phyloP scores from a whole-genome alignment of 2,113 vertebrate genomes.

The Aspidoscelis tigris region DNA sequence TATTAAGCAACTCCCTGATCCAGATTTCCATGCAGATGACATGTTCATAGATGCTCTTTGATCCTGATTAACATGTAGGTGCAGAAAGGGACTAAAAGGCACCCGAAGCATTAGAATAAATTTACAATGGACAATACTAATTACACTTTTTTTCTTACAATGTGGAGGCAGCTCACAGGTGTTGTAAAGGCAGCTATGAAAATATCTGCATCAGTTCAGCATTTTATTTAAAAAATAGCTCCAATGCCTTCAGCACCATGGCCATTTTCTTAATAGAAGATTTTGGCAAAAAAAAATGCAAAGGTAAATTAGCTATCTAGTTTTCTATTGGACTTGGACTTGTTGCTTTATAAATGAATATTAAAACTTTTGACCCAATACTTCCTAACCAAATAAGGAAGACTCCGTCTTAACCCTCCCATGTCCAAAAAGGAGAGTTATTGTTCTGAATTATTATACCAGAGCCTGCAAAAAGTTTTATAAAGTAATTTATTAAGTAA shows the following conservation, averaged over 20 bases:
- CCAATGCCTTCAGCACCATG: neutral
- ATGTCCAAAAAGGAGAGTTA: neutral
- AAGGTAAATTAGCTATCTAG: neutral
- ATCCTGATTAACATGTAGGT: too few relatives aligned
- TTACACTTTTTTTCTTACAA: neutral
- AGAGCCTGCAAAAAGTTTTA: too few relatives aligned
- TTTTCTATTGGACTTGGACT: too few relatives aligned
- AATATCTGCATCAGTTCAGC: neutral
- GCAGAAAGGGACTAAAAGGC: too few relatives aligned
- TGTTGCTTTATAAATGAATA: too few relatives aligned
- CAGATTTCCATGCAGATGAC: too few relatives aligned
- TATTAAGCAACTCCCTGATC: too few relatives aligned
- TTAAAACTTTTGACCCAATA: neutral
- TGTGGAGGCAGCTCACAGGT: neutral
- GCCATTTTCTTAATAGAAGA: neutral
- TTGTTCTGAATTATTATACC: neutral
- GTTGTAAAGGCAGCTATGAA: too few relatives aligned
- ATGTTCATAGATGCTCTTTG: too few relatives aligned
- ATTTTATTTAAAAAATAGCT: neutral
- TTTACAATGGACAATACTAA: neutral
- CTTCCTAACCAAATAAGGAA: constrained; percentile 7
- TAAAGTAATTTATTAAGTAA: too few relatives aligned
- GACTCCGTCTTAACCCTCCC: neutral
- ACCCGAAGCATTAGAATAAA: too few relatives aligned
- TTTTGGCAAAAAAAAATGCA: neutral